Percentiles rank a stretch among this genome's conserved stretches.
These are phyloP conservation scores for Amia ocellicauda DNA, from an alignment of 2,113 vertebrate species.

Conservation along the genomic window DNA sequence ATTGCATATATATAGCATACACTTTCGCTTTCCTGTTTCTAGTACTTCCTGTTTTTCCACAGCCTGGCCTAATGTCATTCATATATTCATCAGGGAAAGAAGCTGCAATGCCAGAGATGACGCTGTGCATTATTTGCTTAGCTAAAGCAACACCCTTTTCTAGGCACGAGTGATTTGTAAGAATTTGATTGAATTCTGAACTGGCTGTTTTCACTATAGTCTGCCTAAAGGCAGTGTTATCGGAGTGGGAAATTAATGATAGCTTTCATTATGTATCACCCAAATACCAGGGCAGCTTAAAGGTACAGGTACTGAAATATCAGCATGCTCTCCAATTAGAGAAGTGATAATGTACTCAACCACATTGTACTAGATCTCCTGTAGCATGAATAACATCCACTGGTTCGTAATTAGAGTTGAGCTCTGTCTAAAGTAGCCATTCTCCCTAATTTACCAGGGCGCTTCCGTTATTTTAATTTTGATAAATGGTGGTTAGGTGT, in stretches of 20 bases:
- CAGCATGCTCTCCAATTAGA: too few species aligned
- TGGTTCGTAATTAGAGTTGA: not conserved
- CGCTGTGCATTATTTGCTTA: not conserved
- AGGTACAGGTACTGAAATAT: not conserved
- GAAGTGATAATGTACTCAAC: too few species aligned
- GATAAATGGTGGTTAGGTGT: not conserved
- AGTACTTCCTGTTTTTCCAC: too few species aligned
- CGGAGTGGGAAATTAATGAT: constrained; percentile 37
- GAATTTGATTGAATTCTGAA: constrained; percentile 63
- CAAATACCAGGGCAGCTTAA: not conserved
- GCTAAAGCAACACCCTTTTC: not conserved
- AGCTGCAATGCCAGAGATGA: not conserved
- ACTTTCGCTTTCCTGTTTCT: too few species aligned
- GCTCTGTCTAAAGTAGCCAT: not conserved
- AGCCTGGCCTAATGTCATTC: too few species aligned
- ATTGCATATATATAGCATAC: too few species aligned
- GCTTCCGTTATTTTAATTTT: not conserved
- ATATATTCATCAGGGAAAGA: not conserved
- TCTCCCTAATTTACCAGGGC: not conserved
- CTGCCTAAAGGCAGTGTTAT: constrained; percentile 60
- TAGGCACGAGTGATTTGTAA: constrained; percentile 51
- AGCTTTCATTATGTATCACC: not conserved
- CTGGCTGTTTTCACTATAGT: constrained; percentile 66
- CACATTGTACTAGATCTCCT: too few species aligned
- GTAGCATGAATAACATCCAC: too few species aligned